phyloP scores from a whole-genome alignment of 2,113 vertebrate genomes.

The Ictalurus furcatus region DNA sequence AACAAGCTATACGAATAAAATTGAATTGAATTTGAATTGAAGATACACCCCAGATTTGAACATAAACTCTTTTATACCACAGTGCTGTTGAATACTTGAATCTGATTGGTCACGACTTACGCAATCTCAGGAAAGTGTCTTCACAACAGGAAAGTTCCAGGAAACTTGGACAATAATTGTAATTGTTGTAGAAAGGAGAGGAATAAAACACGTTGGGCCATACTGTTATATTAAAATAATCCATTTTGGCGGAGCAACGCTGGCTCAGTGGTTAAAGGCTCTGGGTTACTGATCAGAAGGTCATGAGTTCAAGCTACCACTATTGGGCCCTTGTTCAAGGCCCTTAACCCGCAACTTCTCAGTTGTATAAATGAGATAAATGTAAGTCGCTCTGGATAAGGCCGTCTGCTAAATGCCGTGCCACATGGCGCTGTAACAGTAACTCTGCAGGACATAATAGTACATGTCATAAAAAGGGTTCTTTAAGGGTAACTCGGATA shows the following conservation, averaged over 20 bases:
- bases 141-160: background rate
- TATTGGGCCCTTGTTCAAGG: no score
- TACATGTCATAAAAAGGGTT: background rate
- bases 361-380: no score
- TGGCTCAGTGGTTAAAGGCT: no score
- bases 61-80: background rate
- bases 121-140: background rate
- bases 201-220: background rate
- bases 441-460: background rate
- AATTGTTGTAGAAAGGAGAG: background rate
- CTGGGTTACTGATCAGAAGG: no score
- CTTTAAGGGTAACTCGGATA: background rate
- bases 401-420: no score
- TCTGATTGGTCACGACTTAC: background rate
- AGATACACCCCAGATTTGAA: background rate
- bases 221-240: background rate
- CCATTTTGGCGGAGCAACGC: no score
- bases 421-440: background rate
- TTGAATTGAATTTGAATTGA: no score
- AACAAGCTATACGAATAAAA: no score
- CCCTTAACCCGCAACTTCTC: no score
- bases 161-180: background rate
- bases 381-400: no score
- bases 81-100: background rate
- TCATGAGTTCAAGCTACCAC: no score